A percentile compares a stretch with the other conserved stretches of the same genome.
Evolutionary conservation across 2,113 vertebrate genomes (phyloP).

Genomic region (Oophaga pumilio): DNA sequence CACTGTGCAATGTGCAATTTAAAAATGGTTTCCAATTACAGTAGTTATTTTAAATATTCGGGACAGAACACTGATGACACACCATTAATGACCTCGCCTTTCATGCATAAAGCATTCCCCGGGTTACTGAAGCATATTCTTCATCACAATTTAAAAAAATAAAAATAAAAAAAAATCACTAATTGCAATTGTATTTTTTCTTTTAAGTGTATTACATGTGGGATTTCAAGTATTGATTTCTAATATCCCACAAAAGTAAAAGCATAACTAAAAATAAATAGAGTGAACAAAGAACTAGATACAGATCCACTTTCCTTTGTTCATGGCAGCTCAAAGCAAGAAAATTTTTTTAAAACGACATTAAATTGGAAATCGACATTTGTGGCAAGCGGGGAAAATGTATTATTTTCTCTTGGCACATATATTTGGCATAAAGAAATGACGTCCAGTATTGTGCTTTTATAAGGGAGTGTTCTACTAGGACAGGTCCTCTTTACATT

Average conservation of each 20-base stretch:
- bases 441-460: neutral
- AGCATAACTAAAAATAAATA: neutral
- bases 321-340: neutral
- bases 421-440: conserved; percentile 1
- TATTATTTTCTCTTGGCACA: conserved; percentile 2
- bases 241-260: neutral
- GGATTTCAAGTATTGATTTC: neutral
- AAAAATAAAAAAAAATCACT: neutral
- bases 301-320: neutral
- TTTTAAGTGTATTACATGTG: neutral
- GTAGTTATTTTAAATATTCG: neutral
- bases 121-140: neutral
- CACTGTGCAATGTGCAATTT: conserved; percentile 2
- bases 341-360: neutral
- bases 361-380: conserved; percentile 2
- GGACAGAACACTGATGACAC: neutral
- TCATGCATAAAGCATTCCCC: neutral
- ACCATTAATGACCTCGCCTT: neutral
- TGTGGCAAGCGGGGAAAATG: neutral
- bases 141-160: conserved; percentile 11
- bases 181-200: neutral
- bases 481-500: neutral
- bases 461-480: neutral
- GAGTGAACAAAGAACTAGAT: neutral
- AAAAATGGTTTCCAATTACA: neutral